These are phyloP conservation scores for Centrocercus urophasianus DNA, from an alignment of 2,113 vertebrate genomes.

Conservation along the genomic window DNA sequence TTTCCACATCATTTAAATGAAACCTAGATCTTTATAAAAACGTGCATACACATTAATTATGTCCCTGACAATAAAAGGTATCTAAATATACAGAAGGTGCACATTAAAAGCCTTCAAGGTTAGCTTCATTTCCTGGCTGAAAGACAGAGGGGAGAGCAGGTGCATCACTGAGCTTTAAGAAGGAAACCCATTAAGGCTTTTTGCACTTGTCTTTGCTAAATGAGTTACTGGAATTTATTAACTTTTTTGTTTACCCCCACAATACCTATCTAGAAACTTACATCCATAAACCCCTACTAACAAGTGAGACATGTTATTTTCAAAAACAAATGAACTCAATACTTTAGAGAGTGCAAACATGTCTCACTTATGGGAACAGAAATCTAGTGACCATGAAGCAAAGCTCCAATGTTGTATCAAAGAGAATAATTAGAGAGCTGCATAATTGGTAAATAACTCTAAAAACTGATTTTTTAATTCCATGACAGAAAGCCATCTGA, in stretches of 20 bases:
- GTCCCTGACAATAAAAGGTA: neutral
- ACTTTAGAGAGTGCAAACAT: neutral
- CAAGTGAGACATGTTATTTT: neutral
- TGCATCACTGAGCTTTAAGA: neutral
- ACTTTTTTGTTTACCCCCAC: neutral
- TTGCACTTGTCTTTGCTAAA: neutral
- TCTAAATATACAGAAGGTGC: neutral
- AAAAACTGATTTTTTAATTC: constrained; percentile 12
- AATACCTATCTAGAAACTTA: neutral
- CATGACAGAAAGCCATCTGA: neutral
- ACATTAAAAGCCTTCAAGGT: neutral
- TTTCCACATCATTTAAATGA: neutral
- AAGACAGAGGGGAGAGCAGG: neutral
- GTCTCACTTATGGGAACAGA: neutral
- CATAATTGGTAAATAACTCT: neutral
- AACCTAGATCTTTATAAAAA: neutral
- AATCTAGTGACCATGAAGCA: neutral
- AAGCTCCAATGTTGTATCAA: neutral
- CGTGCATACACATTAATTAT: neutral
- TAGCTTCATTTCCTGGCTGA: neutral
- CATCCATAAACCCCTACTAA: neutral
- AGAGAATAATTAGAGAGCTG: neutral
- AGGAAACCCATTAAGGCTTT: constrained; percentile 6
- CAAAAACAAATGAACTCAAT: neutral
- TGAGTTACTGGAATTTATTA: neutral